A percentile compares a stretch with the other conserved stretches of the same genome.
Conservation (phyloP, 2,113 vertebrate genomes). For the Callipepla squamata region DNA sequence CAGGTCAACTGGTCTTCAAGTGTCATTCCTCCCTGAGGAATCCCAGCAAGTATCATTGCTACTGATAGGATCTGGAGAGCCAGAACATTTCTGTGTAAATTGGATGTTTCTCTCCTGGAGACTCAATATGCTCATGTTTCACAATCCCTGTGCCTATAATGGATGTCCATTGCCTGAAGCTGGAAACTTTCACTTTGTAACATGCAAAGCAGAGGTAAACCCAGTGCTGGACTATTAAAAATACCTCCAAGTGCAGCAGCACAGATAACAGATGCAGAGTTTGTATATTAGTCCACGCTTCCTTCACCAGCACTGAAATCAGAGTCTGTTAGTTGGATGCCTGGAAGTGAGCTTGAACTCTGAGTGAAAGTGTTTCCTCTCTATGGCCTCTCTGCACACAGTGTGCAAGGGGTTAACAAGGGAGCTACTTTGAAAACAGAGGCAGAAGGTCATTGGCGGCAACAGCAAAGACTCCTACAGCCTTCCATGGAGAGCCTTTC, state of each 20-base stretch:
- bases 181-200: constrained; percentile 55
- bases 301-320: constrained; percentile 45
- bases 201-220: neutral
- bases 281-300: neutral
- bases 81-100: constrained; percentile 62
- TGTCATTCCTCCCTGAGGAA: neutral
- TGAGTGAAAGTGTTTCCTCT: constrained; percentile 65
- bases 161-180: constrained; percentile 41
- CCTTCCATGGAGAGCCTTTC: constrained; percentile 85
- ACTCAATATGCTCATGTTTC: constrained; percentile 55
- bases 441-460: constrained; percentile 82
- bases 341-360: constrained; percentile 32
- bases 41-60: neutral
- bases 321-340: constrained; percentile 33
- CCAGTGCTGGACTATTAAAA: neutral
- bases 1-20: constrained; percentile 63
- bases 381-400: constrained; percentile 40
- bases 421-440: constrained; percentile 80
- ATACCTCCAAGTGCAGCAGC: neutral
- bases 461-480: constrained; percentile 84
- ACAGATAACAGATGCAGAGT: neutral
- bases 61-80: constrained; percentile 53
- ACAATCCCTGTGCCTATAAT: constrained; percentile 51
- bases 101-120: constrained; percentile 62
- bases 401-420: constrained; percentile 79